These are phyloP conservation scores for Branchinecta lindahli DNA, from an alignment of 1,140 invertebrate genomes.

Conservation along the genomic window DNA sequence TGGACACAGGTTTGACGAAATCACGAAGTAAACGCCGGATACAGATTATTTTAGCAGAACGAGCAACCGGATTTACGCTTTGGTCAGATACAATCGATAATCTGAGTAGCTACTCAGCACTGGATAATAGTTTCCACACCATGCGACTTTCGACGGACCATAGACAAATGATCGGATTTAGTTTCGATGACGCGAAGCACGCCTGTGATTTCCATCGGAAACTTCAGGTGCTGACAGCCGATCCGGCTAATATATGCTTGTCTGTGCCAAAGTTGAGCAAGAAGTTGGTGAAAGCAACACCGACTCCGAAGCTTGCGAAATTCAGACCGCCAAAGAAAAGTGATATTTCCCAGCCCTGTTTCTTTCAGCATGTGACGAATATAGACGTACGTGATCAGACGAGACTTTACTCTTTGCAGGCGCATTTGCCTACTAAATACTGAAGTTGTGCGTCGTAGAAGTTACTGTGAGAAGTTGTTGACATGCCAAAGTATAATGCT, in stretches of 20 bases:
- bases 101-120: constrained; percentile 39
- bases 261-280: constrained; percentile 45
- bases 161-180: constrained; percentile 44
- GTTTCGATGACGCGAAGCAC: constrained; percentile 56
- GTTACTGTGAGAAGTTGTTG: too few species aligned
- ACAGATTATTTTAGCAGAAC: constrained; percentile 58
- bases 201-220: constrained; percentile 51
- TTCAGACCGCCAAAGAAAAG: constrained; percentile 48
- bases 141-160: constrained; percentile 59
- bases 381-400: constrained; percentile 50
- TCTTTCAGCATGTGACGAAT: constrained; percentile 69
- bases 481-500: too few species aligned
- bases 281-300: constrained; percentile 27
- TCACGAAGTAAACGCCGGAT: constrained; percentile 53
- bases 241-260: constrained; percentile 63
- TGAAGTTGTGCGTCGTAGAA: background rate
- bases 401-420: constrained; percentile 49
- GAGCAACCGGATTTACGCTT: constrained; percentile 66
- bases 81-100: constrained; percentile 67
- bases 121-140: constrained; percentile 58
- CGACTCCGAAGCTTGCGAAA: constrained; percentile 24
- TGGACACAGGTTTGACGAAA: constrained; percentile 55
- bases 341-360: constrained; percentile 70
- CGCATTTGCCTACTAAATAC: constrained; percentile 31
- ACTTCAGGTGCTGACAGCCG: constrained; percentile 50